Conservation (phyloP, 2,113 vertebrate genomes). For the Numenius arquata region DNA sequence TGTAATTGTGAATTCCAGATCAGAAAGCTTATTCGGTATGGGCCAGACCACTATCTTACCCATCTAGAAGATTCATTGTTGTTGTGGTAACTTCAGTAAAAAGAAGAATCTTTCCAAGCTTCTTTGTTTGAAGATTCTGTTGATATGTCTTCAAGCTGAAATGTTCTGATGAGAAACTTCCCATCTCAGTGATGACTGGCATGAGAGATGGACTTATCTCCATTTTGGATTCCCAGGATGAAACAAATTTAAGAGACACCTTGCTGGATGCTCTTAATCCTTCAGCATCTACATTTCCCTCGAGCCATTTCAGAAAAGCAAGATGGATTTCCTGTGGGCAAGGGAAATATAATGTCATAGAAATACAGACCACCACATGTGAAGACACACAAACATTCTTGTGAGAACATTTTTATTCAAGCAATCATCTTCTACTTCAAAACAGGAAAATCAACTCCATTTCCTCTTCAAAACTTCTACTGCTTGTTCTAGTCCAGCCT, state of each 20-base stretch:
- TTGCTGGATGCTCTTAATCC: slow-evolving; percentile 75
- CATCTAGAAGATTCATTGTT: slow-evolving; percentile 92
- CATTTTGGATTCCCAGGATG: slow-evolving; percentile 39
- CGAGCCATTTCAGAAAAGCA: slow-evolving; percentile 77
- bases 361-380: not conserved
- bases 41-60: slow-evolving; percentile 74
- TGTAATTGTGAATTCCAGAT: accelerated
- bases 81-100: slow-evolving; percentile 83
- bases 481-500: not conserved
- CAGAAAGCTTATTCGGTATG: accelerated
- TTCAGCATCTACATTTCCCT: slow-evolving; percentile 53
- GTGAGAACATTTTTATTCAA: not conserved
- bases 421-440: not conserved
- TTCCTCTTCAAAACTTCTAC: not conserved
- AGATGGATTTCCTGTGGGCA: slow-evolving; percentile 58
- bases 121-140: slow-evolving; percentile 78
- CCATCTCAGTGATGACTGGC: slow-evolving; percentile 73
- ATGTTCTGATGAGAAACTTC: slow-evolving; percentile 66
- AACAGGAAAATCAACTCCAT: not conserved
- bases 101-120: slow-evolving; percentile 82
- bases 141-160: slow-evolving; percentile 83
- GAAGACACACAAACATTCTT: not conserved
- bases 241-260: slow-evolving; percentile 74
- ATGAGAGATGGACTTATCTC: slow-evolving; percentile 61
- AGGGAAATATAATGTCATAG: not conserved